phyloP scores from a whole-genome alignment of 2,797 vertebrate species.

The Crocidura indochinensis region DNA sequence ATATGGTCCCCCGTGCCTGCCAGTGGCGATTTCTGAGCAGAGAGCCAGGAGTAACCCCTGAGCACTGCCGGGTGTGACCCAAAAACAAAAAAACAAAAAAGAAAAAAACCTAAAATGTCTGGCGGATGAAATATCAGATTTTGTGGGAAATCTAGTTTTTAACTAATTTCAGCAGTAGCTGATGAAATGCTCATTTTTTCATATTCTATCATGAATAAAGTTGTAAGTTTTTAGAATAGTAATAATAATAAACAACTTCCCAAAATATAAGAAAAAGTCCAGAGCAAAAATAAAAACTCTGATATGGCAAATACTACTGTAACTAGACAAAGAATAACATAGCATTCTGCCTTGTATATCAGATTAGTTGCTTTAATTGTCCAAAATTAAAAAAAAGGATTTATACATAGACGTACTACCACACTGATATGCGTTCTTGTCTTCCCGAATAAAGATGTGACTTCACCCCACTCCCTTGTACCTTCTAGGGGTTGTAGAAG shows the following conservation, averaged over 20 bases:
- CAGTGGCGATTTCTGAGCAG: too few relatives aligned
- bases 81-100: too few relatives aligned
- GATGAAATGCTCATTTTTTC: slow-evolving; percentile 42
- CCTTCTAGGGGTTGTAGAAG: slow-evolving; percentile 82
- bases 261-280: slow-evolving; percentile 11
- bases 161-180: slow-evolving; percentile 38
- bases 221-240: background rate
- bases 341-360: background rate
- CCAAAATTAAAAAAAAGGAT: background rate
- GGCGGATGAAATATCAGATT: background rate
- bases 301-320: background rate
- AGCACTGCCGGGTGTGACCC: too few relatives aligned
- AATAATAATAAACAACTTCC: background rate
- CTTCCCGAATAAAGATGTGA: background rate
- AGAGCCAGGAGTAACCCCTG: too few relatives aligned
- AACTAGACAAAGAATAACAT: background rate
- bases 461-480: slow-evolving; percentile 39
- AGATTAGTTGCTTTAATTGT: background rate
- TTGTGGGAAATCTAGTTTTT: background rate
- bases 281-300: slow-evolving; percentile 20
- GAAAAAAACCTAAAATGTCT: slow-evolving; percentile 40
- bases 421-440: background rate
- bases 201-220: background rate
- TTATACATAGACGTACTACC: background rate
- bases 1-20: too few relatives aligned